Conservation (phyloP, 2,113 vertebrate genomes). For the Poeciliopsis turrubarensis region DNA sequence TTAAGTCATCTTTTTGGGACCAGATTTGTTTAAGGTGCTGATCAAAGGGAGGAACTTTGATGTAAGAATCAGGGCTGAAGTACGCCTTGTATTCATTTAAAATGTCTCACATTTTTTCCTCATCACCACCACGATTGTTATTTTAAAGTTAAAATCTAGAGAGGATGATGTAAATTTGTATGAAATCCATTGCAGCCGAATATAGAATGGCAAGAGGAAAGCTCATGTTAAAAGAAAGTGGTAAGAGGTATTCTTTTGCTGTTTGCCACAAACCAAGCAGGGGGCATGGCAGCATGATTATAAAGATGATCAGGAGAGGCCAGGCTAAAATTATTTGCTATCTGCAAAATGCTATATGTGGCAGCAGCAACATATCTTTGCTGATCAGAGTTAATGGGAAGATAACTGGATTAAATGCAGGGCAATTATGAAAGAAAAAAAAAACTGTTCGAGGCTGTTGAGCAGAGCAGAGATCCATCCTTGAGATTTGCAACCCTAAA, state of each 20-base stretch:
- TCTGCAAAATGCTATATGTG: too few relatives aligned
- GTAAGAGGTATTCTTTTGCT: neutral
- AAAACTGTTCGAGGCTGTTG: neutral
- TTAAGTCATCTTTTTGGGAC: neutral
- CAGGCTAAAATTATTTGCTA: too few relatives aligned
- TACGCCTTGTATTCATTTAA: neutral
- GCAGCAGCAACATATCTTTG: too few relatives aligned
- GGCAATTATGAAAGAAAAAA: too few relatives aligned
- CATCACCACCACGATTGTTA: neutral
- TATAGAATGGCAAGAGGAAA: neutral
- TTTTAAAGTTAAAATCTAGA: neutral
- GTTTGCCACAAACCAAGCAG: neutral
- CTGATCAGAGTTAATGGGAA: neutral
- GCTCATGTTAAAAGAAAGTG: too few relatives aligned
- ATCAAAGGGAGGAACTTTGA: neutral
- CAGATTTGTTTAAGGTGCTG: conserved; percentile 2
- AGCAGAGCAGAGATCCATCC: too few relatives aligned
- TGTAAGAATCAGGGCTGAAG: conserved; percentile 1
- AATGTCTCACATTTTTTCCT: neutral
- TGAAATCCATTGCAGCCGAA: neutral
- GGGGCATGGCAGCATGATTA: neutral
- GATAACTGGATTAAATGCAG: neutral
- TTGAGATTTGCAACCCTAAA: too few relatives aligned
- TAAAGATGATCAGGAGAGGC: too few relatives aligned
- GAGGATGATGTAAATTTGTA: neutral